Evolutionary conservation across 2,888 invertebrate species (phyloP).

Genomic region (Ptychoptera albimana): DNA sequence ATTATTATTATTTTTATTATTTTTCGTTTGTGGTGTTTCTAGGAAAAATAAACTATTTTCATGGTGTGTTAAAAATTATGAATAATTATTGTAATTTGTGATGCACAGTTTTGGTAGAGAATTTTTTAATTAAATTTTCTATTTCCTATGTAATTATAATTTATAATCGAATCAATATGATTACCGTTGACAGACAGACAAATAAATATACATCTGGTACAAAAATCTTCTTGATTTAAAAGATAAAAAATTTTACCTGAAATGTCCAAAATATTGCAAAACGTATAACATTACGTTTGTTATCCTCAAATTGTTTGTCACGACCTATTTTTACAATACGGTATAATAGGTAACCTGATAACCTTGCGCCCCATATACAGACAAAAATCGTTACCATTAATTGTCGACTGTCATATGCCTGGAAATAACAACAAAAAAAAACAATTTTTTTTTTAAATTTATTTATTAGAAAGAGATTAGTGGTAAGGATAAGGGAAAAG

Average conservation of each 20-base stretch:
- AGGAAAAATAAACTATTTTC: too few species aligned
- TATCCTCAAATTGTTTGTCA: conserved; percentile 82
- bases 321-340: conserved; percentile 79
- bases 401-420: conserved; percentile 75
- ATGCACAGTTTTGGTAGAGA: too few species aligned
- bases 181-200: too few species aligned
- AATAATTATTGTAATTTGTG: too few species aligned
- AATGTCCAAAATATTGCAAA: conserved; percentile 92
- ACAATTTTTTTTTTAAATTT: neutral
- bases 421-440: conserved; percentile 12
- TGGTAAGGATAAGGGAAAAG: neutral
- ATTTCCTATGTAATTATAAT: too few species aligned
- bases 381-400: conserved; percentile 81
- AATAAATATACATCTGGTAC: too few species aligned
- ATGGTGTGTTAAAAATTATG: too few species aligned
- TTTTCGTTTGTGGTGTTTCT: too few species aligned
- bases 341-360: conserved; percentile 80
- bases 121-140: too few species aligned
- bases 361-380: conserved; percentile 71
- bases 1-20: too few species aligned
- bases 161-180: too few species aligned
- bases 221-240: too few species aligned
- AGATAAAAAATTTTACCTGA: conserved; percentile 38
- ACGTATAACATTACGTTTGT: conserved; percentile 66
- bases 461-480: neutral